Base-by-base conservation (phyloP, 2,113 vertebrate genomes). In the Vanacampus margaritifer region DNA sequence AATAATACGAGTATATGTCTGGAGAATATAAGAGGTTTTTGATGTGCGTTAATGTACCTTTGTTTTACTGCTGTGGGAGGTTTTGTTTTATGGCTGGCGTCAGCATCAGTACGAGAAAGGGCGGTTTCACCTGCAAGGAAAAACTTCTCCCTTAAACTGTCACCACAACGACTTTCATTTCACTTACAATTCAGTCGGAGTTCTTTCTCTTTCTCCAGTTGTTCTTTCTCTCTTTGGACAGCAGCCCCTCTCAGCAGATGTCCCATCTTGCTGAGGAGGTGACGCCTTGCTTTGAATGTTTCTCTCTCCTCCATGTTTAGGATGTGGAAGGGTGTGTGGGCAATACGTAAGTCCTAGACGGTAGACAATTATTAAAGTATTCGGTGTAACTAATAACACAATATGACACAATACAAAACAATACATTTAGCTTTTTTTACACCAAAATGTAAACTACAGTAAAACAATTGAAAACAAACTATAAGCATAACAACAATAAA, bases 261-360 rank as follows among this genome's bases (percentile, higher is more conserved):
- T 54, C 84, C 90, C 86, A 96, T 86, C 73, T 78, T 70, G 2
- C 82, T 86, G 28, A 95, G 84, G 51, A 95, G 70, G 23, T 84
- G 76, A 56, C 67, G 87, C 3, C 92, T 89, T 9, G 68, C 61
- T 50, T 87, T 79, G 23, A 87, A 87, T 0, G 35, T 70, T 58
- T 94, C 90, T 37, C 91, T 88, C 75, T 95, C 92, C 0, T 28
- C 26, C 0, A 78, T 76, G 72, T 65, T 87, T 39, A 94, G 82
- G 32, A 84, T 69, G 0, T 93, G 92, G 75, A 92, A 93, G 3
- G 93, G 92, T 2, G 89, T 92, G 65, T 87, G 84, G 16, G 91
- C 79, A 7, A 94, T 87, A 73, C 73, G 87, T n/a, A 74, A 28
- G 73, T 94, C 93, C 94, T 95, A 13, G 11, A 71, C 0, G 3